phyloP scores from a whole-genome alignment of 2,888 invertebrate genomes.

The Cosmia trapezina region DNA sequence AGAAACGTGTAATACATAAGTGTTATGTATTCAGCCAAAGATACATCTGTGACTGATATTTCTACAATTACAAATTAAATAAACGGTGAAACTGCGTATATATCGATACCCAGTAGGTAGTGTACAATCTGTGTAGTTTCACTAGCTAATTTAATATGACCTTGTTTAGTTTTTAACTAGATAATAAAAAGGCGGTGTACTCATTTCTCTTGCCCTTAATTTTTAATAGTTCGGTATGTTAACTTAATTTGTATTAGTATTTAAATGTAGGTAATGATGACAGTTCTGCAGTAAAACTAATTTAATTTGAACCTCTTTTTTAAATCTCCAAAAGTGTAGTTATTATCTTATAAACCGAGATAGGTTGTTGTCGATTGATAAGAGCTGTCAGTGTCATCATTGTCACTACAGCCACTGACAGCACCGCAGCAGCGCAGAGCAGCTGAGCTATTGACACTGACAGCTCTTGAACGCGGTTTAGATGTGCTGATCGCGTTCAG shows the following conservation, averaged over 20 bases:
- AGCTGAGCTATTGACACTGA: no score
- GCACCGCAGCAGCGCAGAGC: no score
- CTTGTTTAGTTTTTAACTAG: conserved; percentile 36
- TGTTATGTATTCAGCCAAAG: conserved; percentile 61
- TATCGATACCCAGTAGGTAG: conserved; percentile 1
- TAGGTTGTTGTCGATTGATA: neutral
- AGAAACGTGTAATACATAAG: conserved; percentile 18
- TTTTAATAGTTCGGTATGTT: conserved; percentile 14
- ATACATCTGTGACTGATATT: conserved; percentile 60
- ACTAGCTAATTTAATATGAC: neutral
- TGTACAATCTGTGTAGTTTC: neutral
- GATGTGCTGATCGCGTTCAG: no score
- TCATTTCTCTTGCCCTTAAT: conserved; percentile 57
- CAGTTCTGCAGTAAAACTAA: neutral
- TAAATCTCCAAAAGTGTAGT: conserved; percentile 25
- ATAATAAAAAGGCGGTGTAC: conserved; percentile 40
- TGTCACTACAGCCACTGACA: no score
- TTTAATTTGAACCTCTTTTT: conserved; percentile 2
- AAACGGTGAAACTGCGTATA: neutral
- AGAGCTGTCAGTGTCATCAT: no score
- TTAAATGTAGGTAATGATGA: neutral
- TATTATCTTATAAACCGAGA: neutral
- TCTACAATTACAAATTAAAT: conserved; percentile 14
- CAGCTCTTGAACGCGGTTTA: no score
- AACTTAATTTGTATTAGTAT: conserved; percentile 34